A percentile compares a stretch with the other conserved stretches of the same genome.
These are phyloP conservation scores for Bostrychus sinensis DNA, from an alignment of 2,113 vertebrate species.

Conservation along the genomic window DNA sequence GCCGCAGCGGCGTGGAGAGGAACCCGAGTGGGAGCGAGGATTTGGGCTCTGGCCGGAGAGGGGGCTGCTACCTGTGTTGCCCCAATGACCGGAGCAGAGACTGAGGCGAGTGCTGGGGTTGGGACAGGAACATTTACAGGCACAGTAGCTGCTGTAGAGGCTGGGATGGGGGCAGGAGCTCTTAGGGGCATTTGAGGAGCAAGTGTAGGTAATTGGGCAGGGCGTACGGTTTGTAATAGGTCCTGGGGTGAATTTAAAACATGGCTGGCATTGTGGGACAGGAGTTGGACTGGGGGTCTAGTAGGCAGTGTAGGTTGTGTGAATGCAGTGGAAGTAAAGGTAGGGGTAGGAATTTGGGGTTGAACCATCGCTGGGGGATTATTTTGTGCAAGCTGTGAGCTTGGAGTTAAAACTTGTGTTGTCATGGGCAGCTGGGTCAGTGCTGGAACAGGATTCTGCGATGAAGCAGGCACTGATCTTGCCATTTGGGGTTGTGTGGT, in stretches of 20 bases:
- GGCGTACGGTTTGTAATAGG: slow-evolving; percentile 25
- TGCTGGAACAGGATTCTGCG: slow-evolving; percentile 20
- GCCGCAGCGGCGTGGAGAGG: slow-evolving; percentile 54
- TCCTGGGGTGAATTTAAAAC: slow-evolving; percentile 28
- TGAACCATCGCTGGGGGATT: slow-evolving; percentile 22
- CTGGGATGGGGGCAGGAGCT: background rate
- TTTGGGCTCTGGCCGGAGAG: slow-evolving; percentile 45
- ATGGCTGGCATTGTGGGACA: slow-evolving; percentile 8
- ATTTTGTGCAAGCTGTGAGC: background rate
- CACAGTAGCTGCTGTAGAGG: slow-evolving; percentile 34
- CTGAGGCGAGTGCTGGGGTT: slow-evolving; percentile 46
- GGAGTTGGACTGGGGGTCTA: slow-evolving; percentile 35
- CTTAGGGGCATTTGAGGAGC: background rate
- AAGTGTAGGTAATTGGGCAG: slow-evolving; percentile 10
- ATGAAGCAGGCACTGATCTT: slow-evolving; percentile 9
- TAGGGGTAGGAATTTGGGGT: slow-evolving; percentile 18
- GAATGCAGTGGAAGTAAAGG: slow-evolving; percentile 35
- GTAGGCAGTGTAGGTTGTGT: slow-evolving; percentile 14
- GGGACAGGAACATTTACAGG: slow-evolving; percentile 55
- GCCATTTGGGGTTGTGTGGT: slow-evolving; percentile 23
- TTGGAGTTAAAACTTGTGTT: slow-evolving; percentile 14
- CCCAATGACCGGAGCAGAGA: slow-evolving; percentile 53
- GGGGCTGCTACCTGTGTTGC: slow-evolving; percentile 51
- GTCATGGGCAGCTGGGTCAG: slow-evolving; percentile 1
- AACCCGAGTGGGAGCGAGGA: slow-evolving; percentile 39